phyloP scores from a whole-genome alignment of 2,113 vertebrate genomes.

The Gallinago jamesoni region DNA sequence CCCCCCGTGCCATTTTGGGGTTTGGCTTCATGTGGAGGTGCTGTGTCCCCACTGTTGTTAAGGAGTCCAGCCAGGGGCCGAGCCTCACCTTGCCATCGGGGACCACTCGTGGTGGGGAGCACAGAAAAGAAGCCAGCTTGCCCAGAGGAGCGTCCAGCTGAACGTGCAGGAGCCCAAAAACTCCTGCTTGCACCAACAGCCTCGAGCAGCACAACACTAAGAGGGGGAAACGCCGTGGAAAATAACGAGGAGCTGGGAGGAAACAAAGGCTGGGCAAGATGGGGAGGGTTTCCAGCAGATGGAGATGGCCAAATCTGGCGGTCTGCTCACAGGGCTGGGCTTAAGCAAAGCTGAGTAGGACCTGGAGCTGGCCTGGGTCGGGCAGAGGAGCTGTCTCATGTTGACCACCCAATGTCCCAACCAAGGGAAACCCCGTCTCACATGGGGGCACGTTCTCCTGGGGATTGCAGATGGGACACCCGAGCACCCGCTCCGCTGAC shows the following conservation, averaged over 20 bases:
- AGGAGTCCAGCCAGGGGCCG: not conserved
- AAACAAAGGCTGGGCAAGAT: slow-evolving; percentile 11
- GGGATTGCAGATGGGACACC: not conserved
- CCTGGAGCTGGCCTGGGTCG: fast-evolving
- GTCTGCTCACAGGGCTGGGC: not conserved
- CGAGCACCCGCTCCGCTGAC: not conserved
- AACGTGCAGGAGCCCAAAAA: not conserved
- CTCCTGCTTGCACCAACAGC: slow-evolving; percentile 16
- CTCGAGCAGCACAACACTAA: not conserved
- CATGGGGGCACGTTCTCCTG: fast-evolving
- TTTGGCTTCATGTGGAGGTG: not conserved
- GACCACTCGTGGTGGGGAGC: not conserved
- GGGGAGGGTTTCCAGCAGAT: not conserved
- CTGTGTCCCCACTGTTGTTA: not conserved
- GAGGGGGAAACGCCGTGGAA: not conserved
- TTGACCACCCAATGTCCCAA: not conserved
- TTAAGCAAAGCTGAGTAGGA: not conserved
- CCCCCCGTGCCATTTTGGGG: not conserved
- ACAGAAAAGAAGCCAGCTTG: fast-evolving
- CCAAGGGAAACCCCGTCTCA: not conserved
- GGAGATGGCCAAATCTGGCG: not conserved
- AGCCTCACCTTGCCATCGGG: fast-evolving
- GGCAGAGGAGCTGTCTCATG: not conserved
- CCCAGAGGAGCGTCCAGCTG: not conserved
- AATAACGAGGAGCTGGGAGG: not conserved